Base-by-base conservation (phyloP, 2,113 vertebrate genomes). In the Eulemur macaco region DNA sequence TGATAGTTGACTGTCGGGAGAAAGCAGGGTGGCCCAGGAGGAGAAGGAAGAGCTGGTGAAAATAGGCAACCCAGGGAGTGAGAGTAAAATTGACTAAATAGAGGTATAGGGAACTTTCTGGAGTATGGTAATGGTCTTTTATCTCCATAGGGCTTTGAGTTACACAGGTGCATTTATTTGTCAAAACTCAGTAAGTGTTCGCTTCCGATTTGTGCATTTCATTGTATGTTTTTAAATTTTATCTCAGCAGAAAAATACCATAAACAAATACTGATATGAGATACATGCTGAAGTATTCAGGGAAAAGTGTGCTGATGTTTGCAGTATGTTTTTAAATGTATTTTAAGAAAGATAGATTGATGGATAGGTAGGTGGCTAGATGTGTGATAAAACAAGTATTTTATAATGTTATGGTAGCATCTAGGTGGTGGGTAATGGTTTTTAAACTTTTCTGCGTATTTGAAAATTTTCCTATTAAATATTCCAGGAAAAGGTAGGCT, bases 391-490 rank as follows among this genome's bases (percentile, higher is more conserved):
- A 80, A 85, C 27, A 86, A 92, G 5, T 64, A 31, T 96, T 92
- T 93, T 96, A 52, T 21, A 71, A 20, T 66, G 6, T 74, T 78
- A 60, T 68, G 1, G 64, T 84, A 71, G 90, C 89, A 71, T 77
- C 31, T 90, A 64, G 45, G 29, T 71, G 29, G 5, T 34, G 6
- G 10, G 21, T 69, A 86, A 27, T 0, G 8, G 45, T 69, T n/a
- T 86, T 86, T 88, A 34, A 54, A 34, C 3, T 58, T 89, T 29
- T 52, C 8, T 66, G 37, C 23, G 21, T 66, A 60, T 50, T 76
- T 94, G 45, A 92, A 93, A 60, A 27, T 84, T 92, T 96, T 58
- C 39, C 25, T 63, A 39, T 87, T 92, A 94, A 82, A 58, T 83
- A 56, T 90, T 81, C 37, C 37, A 68, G 25, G 31, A 58, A 52